These are phyloP conservation scores for Scomber colias DNA, from an alignment of 2,113 vertebrate genomes.

Conservation along the genomic window DNA sequence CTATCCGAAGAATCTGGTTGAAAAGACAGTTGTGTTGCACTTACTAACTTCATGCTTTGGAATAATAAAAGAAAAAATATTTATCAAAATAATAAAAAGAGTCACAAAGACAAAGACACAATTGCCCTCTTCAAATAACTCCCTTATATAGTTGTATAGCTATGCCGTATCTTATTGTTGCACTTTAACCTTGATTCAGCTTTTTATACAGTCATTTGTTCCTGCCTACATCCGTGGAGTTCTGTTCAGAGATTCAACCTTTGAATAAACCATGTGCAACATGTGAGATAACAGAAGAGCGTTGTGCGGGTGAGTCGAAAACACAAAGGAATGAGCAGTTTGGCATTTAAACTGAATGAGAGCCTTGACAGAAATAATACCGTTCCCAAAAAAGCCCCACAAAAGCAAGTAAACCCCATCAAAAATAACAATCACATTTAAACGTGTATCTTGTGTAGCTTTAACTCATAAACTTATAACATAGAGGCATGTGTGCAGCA, in stretches of 20 bases:
- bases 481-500: background rate
- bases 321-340: background rate
- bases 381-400: background rate
- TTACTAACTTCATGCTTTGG: background rate
- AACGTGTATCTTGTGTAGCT: background rate
- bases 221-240: background rate
- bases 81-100: background rate
- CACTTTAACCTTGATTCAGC: no score
- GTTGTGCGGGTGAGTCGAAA: background rate
- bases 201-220: no score
- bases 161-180: background rate
- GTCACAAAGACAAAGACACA: background rate
- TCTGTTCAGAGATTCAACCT: background rate
- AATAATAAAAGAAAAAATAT: background rate
- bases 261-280: background rate
- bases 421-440: background rate
- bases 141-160: background rate
- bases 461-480: background rate
- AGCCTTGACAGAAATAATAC: background rate
- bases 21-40: background rate
- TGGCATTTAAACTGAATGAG: background rate
- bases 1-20: background rate
- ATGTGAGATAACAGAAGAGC: background rate
- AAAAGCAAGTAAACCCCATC: background rate
- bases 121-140: background rate